Evolutionary conservation across 2,888 invertebrate species (phyloP).

Genomic region (Malachius bipustulatus): DNA sequence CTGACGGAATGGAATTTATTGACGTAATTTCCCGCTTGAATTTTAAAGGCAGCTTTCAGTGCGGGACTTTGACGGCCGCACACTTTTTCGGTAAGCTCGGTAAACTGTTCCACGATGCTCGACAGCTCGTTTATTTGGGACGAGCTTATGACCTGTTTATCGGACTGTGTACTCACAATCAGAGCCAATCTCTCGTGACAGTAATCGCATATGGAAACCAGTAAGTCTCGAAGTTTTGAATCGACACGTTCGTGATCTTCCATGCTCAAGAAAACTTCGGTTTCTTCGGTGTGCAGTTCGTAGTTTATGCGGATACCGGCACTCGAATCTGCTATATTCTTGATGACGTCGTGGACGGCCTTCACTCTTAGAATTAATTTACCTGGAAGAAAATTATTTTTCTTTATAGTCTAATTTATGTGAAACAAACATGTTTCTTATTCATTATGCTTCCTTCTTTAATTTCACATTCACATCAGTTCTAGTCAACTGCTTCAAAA

Average conservation of each 20-base stretch:
- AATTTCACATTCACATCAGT: too few relatives aligned
- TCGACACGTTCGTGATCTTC: conserved; percentile 59
- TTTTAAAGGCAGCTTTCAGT: conserved; percentile 69
- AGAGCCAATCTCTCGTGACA: conserved; percentile 88
- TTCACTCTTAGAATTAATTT: conserved; percentile 63
- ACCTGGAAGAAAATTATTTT: too few relatives aligned
- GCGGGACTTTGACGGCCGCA: conserved; percentile 64
- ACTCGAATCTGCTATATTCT: conserved; percentile 58
- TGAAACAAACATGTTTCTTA: too few relatives aligned
- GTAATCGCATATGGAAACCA: conserved; percentile 77
- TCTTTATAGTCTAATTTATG: too few relatives aligned
- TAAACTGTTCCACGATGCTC: conserved; percentile 66
- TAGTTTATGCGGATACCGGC: conserved; percentile 34
- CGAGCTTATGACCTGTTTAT: conserved; percentile 61
- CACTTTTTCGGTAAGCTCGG: conserved; percentile 59
- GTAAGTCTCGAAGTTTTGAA: conserved; percentile 60
- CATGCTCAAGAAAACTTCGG: conserved; percentile 56
- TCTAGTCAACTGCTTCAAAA: too few relatives aligned
- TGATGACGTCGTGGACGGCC: conserved; percentile 63
- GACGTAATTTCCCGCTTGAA: conserved; percentile 82
- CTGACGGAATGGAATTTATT: conserved; percentile 83
- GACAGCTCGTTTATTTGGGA: conserved; percentile 67
- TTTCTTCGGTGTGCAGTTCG: conserved; percentile 32
- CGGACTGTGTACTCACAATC: conserved; percentile 66
- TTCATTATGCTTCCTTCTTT: too few relatives aligned